These are phyloP conservation scores for Rhinichthys osculus DNA, from an alignment of 2,797 vertebrate genomes.

Conservation along the genomic window DNA sequence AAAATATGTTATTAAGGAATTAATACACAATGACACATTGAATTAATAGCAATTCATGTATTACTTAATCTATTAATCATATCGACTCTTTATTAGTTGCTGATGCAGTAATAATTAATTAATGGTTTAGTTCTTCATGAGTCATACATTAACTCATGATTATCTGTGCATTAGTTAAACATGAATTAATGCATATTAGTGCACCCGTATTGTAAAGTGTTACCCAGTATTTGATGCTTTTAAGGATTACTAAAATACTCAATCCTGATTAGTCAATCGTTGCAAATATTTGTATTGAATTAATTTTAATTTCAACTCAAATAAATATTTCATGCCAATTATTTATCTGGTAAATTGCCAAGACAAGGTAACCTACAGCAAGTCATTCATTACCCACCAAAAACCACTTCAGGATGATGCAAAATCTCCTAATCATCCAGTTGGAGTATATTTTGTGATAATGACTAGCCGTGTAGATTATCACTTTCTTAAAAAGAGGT, in stretches of 20 bases:
- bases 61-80: too few species aligned
- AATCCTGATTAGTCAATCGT: not conserved
- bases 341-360: not conserved
- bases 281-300: not conserved
- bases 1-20: too few species aligned
- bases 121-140: too few species aligned
- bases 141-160: too few species aligned
- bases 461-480: not conserved
- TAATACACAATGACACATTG: too few species aligned
- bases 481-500: not conserved
- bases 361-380: not conserved
- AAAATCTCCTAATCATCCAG: not conserved
- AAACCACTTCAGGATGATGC: not conserved
- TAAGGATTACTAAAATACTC: not conserved
- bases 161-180: too few species aligned
- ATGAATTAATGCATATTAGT: too few species aligned
- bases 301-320: not conserved
- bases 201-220: too few species aligned
- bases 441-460: slow-evolving; percentile 7
- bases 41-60: too few species aligned
- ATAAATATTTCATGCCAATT: not conserved
- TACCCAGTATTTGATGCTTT: not conserved
- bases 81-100: too few species aligned
- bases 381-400: not conserved
- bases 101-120: too few species aligned